Base-by-base conservation (phyloP, 2,113 vertebrate genomes). In the Passer domesticus region DNA sequence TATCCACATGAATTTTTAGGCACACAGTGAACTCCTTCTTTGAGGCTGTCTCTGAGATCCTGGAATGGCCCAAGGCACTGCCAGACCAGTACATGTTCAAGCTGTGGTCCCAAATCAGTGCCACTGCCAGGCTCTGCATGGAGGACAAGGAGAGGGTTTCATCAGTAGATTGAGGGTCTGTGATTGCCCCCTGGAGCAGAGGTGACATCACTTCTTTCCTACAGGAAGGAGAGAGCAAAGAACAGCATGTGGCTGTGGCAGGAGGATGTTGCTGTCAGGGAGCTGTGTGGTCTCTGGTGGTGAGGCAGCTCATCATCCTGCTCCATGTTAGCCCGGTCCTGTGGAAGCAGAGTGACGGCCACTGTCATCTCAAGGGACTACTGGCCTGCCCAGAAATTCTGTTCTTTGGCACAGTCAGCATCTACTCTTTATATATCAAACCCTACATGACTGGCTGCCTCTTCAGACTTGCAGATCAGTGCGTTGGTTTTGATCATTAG, bases 401-500 rank as follows among this genome's bases (percentile, higher is more conserved):
- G 30, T 47, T 90, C 46, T 93, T 83, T 75, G 68, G 30, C 49
- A 58, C n/a, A 78, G 80, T 96, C 76, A 92, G 83, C 44, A 9
- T 60, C 58, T 90, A 44, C 56, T 89, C 15, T 83, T 93, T 63
- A 39, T 73, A 16, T 60, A 89, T 84, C 47, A 94, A 52, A 47
- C 80, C 25, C 58, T 72, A 39, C 28, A 33, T 53, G 68, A 93
- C 60, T 90, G 70, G 25, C 85, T 95, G 76, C 41, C 64, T 82
- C 62, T 89, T 88, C 31, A 43, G 75, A 50, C 52, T 37, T 69
- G 60, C 64, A 58, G 58, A 53, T 83, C 66, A 28, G 25, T 72
- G n/a, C 55, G 67, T 52, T 88, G 63, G 17, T 67, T 94, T 83
- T 83, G 55, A 93, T 89, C 66, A 87, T 88, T 86, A 83, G 90